These are phyloP conservation scores for Rostratula benghalensis DNA, from an alignment of 2,113 vertebrate species.

Conservation along the genomic window DNA sequence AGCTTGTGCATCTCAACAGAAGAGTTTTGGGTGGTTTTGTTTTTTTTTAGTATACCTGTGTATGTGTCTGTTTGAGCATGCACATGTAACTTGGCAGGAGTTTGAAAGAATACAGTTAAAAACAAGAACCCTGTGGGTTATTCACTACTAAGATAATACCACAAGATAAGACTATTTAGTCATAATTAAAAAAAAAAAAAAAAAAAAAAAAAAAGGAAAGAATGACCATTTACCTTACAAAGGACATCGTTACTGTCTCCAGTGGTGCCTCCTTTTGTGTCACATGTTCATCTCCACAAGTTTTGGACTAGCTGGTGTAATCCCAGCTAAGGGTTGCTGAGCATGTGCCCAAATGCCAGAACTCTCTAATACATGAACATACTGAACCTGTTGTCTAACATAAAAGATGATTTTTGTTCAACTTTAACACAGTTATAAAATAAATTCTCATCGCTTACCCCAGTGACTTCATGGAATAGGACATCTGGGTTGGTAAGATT, in stretches of 20 bases:
- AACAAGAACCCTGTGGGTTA: not conserved
- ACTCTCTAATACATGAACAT: not conserved
- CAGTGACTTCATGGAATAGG: not conserved
- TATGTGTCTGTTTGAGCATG: not conserved
- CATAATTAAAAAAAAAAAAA: too few species aligned
- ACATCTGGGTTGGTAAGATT: not conserved
- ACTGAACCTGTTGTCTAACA: not conserved
- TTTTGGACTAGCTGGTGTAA: not conserved
- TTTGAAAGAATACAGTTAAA: not conserved
- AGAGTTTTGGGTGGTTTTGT: not conserved
- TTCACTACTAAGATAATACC: not conserved
- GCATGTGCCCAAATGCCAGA: rapidly evolving
- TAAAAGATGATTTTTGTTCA: not conserved
- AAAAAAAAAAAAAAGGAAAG: not conserved
- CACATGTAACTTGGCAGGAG: not conserved
- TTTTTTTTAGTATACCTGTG: not conserved
- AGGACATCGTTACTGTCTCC: not conserved
- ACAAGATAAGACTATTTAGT: not conserved
- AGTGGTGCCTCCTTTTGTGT: not conserved
- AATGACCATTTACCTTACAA: not conserved
- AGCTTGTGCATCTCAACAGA: not conserved
- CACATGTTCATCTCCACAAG: not conserved
- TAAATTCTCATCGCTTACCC: not conserved
- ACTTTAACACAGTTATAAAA: not conserved
- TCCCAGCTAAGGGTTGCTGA: not conserved